Base-by-base conservation (phyloP, 92 coral and sea anemone genomes). In the Bergia puertoricense region DNA sequence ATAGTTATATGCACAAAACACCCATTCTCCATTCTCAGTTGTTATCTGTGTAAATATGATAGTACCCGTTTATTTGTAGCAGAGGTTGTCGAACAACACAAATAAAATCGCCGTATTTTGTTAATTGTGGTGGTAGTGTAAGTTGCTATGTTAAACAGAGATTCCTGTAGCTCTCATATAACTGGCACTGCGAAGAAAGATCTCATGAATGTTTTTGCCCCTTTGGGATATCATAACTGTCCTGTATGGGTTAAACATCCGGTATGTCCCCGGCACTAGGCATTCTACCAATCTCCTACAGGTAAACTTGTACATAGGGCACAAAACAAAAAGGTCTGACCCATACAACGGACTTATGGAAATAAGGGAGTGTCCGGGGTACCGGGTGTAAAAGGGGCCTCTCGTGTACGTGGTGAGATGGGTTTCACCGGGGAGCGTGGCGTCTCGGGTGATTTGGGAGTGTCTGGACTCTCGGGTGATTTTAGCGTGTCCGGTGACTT, bases 301-400 rank as follows among this genome's bases (percentile, higher is more conserved):
- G 86, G 73, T 89, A 90, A 54, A 86, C 85, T 48, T 46, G 54
- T 43, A 91, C 80, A 62, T 83, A 85, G 15, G 98, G 93, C 90
- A 77, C 77, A 14, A 88, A 71, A 42, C 68, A 50, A 89, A 84
- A 74, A 89, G 37, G 88, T 59, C 66, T 80, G 82, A 6, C 94
- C 92, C 74, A 77, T 44, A 68, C 40, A 41, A 59, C 81, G 41
- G 30, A 85, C 74, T 82, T 79, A 95, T 13, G 94, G 94, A 37
- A 90, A 80, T 73, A 89, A 43, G 50, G 96, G 96, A n/a, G 96
- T 95, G 13, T 76, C 83, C 56, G 98, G 98, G 41, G 98, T 95
- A 86, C 91, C 92, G 41, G 98, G 98, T 39, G 98, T 95, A 50
- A 90, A 91, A 39, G 98, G 98, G 43, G 98, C 90, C 42, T 80